Conservation (phyloP, 1,140 invertebrate species). For the Drosophila micromelanica region DNA sequence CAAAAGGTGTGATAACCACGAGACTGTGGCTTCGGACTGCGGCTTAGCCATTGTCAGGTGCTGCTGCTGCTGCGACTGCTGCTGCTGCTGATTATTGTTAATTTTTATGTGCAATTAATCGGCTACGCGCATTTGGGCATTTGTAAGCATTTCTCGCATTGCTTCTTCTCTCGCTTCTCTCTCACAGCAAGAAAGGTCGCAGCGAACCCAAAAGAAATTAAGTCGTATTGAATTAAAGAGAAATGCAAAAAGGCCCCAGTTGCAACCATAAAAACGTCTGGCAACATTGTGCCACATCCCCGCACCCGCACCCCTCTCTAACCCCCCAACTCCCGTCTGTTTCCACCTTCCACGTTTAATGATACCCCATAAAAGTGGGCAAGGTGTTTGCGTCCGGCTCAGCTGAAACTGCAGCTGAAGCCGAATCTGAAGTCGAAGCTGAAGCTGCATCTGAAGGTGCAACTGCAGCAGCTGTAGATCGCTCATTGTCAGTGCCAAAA, state of each 20-base stretch:
- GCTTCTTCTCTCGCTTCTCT: not conserved
- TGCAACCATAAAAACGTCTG: constrained; percentile 46
- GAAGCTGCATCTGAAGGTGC: constrained; percentile 14
- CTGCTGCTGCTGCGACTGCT: constrained; percentile 31
- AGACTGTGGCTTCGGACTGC: constrained; percentile 1
- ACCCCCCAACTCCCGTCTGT: not conserved
- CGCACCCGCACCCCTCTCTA: constrained; percentile 5
- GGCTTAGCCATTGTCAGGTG: constrained; percentile 42
- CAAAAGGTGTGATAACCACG: constrained; percentile 66
- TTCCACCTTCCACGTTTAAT: constrained; percentile 33
- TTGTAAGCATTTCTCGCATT: constrained; percentile 75
- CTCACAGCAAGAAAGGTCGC: constrained; percentile 16
- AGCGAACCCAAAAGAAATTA: constrained; percentile 59
- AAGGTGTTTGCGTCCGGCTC: constrained; percentile 62
- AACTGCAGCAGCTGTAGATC: constrained; percentile 56
- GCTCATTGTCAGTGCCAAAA: constrained; percentile 53
- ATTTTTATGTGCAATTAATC: constrained; percentile 83
- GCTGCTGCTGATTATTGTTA: constrained; percentile 67
- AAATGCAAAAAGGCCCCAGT: constrained; percentile 67
- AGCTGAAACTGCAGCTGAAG: constrained; percentile 5
- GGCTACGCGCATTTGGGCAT: constrained; percentile 78
- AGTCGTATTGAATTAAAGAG: constrained; percentile 80
- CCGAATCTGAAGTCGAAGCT: not conserved
- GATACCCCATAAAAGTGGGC: constrained; percentile 68
- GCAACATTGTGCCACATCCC: constrained; percentile 60